Conservation (phyloP, 2,113 vertebrate genomes). For the Himantopus leucocephalus region DNA sequence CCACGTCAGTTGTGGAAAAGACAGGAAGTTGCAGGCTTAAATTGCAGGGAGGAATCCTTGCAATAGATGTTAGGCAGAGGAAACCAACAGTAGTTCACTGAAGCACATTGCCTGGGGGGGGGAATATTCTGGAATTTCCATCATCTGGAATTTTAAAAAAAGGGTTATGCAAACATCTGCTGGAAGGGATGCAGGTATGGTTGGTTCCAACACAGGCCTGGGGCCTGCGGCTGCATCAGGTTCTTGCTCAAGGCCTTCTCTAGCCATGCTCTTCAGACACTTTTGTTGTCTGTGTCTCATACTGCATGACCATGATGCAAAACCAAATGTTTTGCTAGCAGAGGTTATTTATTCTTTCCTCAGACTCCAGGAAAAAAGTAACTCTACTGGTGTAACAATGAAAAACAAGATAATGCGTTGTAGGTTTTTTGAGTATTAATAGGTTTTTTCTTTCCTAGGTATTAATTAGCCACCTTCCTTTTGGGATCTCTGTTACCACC, state of each 20-base stretch:
- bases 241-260: neutral
- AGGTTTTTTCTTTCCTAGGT: neutral
- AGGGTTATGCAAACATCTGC: neutral
- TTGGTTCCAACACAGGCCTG: neutral
- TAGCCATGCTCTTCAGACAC: neutral
- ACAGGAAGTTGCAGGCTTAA: conserved; percentile 4
- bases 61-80: neutral
- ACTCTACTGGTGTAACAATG: neutral
- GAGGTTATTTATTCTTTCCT: neutral
- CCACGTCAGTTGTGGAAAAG: neutral
- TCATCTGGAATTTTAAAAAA: neutral
- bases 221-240: neutral
- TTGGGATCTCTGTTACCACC: neutral
- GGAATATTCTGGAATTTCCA: neutral
- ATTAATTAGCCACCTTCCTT: neutral
- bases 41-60: neutral
- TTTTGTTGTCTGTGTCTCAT: neutral
- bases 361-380: neutral
- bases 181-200: neutral
- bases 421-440: neutral
- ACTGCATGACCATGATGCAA: neutral
- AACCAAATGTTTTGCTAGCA: neutral
- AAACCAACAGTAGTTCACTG: neutral
- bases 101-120: neutral
- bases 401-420: neutral